Conservation (phyloP, 2,797 vertebrate species). For the Bradypus variegatus region DNA sequence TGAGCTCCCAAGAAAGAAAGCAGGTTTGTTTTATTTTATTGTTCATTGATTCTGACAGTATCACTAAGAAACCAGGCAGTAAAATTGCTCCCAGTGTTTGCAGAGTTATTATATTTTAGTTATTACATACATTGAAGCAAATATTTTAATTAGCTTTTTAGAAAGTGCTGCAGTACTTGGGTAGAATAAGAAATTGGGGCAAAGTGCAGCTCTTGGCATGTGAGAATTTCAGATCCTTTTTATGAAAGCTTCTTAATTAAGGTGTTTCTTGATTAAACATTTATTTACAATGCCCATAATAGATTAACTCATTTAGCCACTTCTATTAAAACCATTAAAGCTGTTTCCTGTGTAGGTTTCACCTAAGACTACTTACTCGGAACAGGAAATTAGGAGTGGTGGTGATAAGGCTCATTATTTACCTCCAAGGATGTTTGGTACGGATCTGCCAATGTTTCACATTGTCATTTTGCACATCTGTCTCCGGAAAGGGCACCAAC, state of each 20-base stretch:
- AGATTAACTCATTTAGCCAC: constrained; percentile 47
- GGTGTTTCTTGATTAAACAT: constrained; percentile 45
- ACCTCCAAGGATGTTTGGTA: neutral
- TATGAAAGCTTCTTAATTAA: constrained; percentile 49
- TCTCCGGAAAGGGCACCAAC: constrained; percentile 44
- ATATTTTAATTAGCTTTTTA: constrained; percentile 26
- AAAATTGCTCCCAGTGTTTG: neutral
- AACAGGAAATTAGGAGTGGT: constrained; percentile 39
- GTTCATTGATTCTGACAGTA: neutral
- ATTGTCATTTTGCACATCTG: constrained; percentile 19
- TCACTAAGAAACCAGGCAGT: neutral
- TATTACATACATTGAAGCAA: constrained; percentile 9
- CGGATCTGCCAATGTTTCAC: constrained; percentile 33
- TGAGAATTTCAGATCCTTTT: constrained; percentile 4
- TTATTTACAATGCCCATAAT: constrained; percentile 12
- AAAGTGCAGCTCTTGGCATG: neutral
- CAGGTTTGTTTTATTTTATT: constrained; percentile 2
- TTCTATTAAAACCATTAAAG: constrained; percentile 18
- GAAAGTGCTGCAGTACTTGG: neutral
- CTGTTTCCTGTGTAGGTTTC: constrained; percentile 29
- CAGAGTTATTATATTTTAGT: constrained; percentile 31
- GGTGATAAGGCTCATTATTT: constrained; percentile 21
- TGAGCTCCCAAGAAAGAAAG: neutral
- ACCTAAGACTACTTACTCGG: constrained; percentile 33
- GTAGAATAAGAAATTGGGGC: neutral